Conservation (phyloP, 1,140 invertebrate species). For the Hermetia illucens region DNA sequence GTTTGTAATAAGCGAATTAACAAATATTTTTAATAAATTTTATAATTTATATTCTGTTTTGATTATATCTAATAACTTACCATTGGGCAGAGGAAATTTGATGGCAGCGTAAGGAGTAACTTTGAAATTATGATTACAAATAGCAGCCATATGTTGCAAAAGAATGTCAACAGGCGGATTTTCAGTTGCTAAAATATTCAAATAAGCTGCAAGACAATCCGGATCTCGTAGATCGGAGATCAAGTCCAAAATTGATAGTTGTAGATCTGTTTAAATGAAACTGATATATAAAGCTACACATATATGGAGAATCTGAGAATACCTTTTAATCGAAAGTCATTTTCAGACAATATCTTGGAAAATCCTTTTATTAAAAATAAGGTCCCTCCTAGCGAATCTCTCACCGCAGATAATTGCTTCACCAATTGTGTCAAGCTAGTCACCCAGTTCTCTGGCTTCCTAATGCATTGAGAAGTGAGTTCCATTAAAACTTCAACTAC, state of each 20-base stretch:
- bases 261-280: conserved; percentile 15
- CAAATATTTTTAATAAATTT: conserved; percentile 2
- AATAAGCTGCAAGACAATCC: conserved; percentile 19
- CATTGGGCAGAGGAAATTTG: conserved; percentile 20
- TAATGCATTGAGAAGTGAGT: conserved; percentile 17
- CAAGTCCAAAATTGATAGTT: conserved; percentile 23
- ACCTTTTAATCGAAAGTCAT: conserved; percentile 20
- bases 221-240: conserved; percentile 23
- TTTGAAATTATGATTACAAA: conserved; percentile 9
- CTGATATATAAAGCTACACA: not conserved
- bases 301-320: not conserved
- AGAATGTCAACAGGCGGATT: conserved; percentile 23
- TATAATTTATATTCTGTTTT: not conserved
- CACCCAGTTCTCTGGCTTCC: conserved; percentile 22
- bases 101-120: conserved; percentile 20
- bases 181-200: conserved; percentile 18
- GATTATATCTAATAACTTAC: conserved; percentile 3
- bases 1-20: no score
- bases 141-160: conserved; percentile 21
- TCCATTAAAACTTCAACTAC: conserved; percentile 27
- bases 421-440: conserved; percentile 22
- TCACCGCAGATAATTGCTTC: conserved; percentile 22
- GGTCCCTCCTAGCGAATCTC: conserved; percentile 23
- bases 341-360: conserved; percentile 16
- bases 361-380: conserved; percentile 24